phyloP scores from a whole-genome alignment of 2,888 invertebrate genomes.

The Brachypalpus laphriformis region DNA sequence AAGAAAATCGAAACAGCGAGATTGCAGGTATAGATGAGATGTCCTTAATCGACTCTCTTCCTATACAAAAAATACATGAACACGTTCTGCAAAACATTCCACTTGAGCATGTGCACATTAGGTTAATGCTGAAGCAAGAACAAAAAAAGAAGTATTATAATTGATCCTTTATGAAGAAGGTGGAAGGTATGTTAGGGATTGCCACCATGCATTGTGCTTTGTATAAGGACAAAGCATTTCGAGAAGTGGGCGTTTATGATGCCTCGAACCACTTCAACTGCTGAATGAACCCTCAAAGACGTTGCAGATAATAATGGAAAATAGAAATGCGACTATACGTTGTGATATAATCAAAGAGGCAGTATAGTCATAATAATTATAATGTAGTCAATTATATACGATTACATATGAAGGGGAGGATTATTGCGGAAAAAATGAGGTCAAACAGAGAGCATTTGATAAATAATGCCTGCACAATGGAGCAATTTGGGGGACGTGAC shows the following conservation, averaged over 20 bases:
- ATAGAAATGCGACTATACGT: not conserved
- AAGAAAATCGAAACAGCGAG: slow-evolving; percentile 30
- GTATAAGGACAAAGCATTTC: slow-evolving; percentile 37
- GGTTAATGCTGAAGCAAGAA: slow-evolving; percentile 46
- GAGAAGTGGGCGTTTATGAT: slow-evolving; percentile 58
- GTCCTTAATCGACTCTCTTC: slow-evolving; percentile 41
- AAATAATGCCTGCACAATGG: not conserved
- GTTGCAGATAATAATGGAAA: slow-evolving; percentile 21
- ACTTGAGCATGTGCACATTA: slow-evolving; percentile 60
- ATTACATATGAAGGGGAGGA: not conserved
- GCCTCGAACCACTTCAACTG: slow-evolving; percentile 38
- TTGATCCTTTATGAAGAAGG: slow-evolving; percentile 63
- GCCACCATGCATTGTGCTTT: slow-evolving; percentile 37
- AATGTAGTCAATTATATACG: slow-evolving; percentile 38
- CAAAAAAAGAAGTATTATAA: slow-evolving; percentile 39
- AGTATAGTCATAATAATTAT: slow-evolving; percentile 28
- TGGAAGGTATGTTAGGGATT: slow-evolving; percentile 4
- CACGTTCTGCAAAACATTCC: slow-evolving; percentile 26
- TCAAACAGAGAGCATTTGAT: not conserved
- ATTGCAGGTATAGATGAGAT: slow-evolving; percentile 28
- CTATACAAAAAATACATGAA: not conserved
- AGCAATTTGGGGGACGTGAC: not conserved
- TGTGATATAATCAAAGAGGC: not conserved
- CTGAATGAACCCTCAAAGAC: slow-evolving; percentile 34
- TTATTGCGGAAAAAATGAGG: slow-evolving; percentile 17